These are phyloP conservation scores for Cheilosia impressa DNA, from an alignment of 2,888 invertebrate genomes.

Conservation along the genomic window DNA sequence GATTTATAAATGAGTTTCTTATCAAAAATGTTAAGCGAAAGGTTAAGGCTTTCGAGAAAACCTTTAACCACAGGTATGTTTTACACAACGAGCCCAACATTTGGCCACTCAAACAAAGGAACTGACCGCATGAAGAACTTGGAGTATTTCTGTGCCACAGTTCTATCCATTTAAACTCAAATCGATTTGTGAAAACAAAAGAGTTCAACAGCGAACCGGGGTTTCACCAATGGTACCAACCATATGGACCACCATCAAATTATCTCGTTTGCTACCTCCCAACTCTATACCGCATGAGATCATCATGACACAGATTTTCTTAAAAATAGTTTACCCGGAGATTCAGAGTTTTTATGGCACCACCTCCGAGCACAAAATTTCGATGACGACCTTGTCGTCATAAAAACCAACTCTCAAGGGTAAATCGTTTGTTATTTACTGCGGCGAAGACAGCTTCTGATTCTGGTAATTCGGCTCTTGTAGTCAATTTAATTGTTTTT, in stretches of 20 bases:
- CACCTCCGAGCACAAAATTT: background rate
- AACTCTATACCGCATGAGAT: background rate
- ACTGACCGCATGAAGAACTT: too few relatives aligned
- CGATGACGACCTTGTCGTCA: slow-evolving; percentile 23
- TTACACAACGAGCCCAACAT: too few relatives aligned
- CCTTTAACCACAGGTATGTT: too few relatives aligned
- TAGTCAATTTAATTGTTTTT: background rate
- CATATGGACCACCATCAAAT: background rate
- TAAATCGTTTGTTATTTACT: slow-evolving; percentile 1
- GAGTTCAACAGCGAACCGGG: background rate
- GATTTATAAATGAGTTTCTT: too few relatives aligned
- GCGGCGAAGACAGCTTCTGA: background rate
- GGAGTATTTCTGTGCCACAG: too few relatives aligned
- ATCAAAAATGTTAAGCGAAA: too few relatives aligned
- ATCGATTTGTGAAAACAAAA: background rate
- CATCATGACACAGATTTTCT: slow-evolving; percentile 12
- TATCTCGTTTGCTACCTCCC: background rate
- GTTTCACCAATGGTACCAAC: background rate
- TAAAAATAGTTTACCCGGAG: background rate
- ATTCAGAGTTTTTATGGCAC: background rate
- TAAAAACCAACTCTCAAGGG: slow-evolving; percentile 18
- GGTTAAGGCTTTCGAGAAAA: too few relatives aligned
- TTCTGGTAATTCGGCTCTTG: slow-evolving; percentile 5
- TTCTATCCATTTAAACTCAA: background rate
- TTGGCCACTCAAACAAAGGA: too few relatives aligned